Conservation (phyloP, 1,140 invertebrate species). For the Cylas formicarius region DNA sequence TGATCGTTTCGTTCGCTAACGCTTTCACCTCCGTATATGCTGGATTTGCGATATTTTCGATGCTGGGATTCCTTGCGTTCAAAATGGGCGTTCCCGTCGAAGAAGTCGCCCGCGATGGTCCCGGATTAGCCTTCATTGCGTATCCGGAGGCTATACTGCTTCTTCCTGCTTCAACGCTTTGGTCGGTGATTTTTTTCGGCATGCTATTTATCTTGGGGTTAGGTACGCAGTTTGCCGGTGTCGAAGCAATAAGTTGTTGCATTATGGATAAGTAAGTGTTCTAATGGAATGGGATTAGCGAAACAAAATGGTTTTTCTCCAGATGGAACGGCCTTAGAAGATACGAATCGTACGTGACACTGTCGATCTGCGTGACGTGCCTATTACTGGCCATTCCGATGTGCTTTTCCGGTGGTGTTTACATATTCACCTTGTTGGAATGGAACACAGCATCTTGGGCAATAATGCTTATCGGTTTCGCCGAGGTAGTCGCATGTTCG, state of each 20-base stretch:
- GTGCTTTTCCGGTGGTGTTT: conserved; percentile 65
- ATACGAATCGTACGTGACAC: conserved; percentile 53
- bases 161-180: conserved; percentile 68
- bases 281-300: background rate
- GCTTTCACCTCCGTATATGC: conserved; percentile 66
- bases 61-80: conserved; percentile 68
- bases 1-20: conserved; percentile 63
- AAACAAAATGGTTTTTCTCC: conserved; percentile 4
- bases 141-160: conserved; percentile 75
- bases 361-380: conserved; percentile 51
- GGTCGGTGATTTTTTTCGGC: conserved; percentile 78
- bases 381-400: conserved; percentile 62
- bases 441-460: conserved; percentile 81
- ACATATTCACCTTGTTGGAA: conserved; percentile 69
- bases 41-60: conserved; percentile 71
- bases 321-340: conserved; percentile 53
- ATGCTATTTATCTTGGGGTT: conserved; percentile 75
- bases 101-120: conserved; percentile 56
- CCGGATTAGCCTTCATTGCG: conserved; percentile 73
- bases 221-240: conserved; percentile 71
- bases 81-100: conserved; percentile 56
- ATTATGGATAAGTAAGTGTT: conserved; percentile 55
- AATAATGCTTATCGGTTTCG: conserved; percentile 66
- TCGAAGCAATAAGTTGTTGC: conserved; percentile 71
- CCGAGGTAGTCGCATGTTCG: conserved; percentile 58